These are phyloP conservation scores for Mimachlamys varia DNA, from an alignment of 2,888 invertebrate species.

Conservation along the genomic window DNA sequence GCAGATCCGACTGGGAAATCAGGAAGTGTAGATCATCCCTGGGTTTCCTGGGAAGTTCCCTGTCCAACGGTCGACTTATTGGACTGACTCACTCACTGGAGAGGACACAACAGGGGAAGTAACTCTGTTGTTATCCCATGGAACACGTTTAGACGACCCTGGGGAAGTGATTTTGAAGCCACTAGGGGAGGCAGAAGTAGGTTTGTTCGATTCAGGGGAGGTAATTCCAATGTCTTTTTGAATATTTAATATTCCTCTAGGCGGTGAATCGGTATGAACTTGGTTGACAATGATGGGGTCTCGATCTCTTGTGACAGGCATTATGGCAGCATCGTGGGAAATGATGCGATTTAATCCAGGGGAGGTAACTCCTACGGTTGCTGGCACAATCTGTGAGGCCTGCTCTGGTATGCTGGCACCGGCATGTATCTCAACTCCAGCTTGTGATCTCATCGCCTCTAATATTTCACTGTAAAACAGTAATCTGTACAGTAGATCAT, in stretches of 20 bases:
- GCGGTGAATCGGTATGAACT: not conserved
- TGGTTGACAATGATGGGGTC: too few species aligned
- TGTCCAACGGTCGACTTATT: not conserved
- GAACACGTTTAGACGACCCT: not conserved
- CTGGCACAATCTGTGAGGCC: too few species aligned
- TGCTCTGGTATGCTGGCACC: not conserved
- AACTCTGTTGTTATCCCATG: not conserved
- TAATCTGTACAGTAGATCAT: too few species aligned
- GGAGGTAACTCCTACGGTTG: too few species aligned
- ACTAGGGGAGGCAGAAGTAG: not conserved
- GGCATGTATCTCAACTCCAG: not conserved
- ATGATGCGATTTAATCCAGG: too few species aligned
- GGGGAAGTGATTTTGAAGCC: not conserved
- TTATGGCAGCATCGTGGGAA: too few species aligned
- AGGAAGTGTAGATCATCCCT: not conserved
- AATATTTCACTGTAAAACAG: slow-evolving; percentile 25
- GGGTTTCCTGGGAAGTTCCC: not conserved
- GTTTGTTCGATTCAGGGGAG: not conserved
- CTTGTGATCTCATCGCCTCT: not conserved
- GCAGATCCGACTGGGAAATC: not conserved
- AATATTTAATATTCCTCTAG: too few species aligned
- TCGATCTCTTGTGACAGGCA: not conserved
- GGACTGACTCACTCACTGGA: too few species aligned
- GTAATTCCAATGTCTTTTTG: not conserved
- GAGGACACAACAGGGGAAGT: too few species aligned